Conservation (phyloP, 2,888 invertebrate genomes). For the Oxyteleia sp. region DNA sequence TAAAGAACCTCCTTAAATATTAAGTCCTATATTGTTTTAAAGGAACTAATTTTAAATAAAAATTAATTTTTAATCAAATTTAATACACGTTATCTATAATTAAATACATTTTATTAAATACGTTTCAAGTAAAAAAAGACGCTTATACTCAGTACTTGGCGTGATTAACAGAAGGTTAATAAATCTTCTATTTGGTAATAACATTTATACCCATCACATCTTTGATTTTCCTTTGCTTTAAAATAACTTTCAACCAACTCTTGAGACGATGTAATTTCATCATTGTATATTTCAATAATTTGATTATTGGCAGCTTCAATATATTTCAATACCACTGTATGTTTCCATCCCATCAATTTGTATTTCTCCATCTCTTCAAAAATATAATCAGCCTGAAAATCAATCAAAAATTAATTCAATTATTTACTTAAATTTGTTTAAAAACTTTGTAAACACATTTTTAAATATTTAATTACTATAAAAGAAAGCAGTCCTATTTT, state of each 20-base stretch:
- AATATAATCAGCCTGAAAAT: slow-evolving; percentile 33
- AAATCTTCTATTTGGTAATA: too few species aligned
- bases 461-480: neutral
- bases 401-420: neutral
- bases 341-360: slow-evolving; percentile 4
- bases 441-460: neutral
- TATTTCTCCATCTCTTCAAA: neutral
- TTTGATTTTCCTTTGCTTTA: neutral
- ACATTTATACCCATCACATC: neutral
- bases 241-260: slow-evolving; percentile 7
- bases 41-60: too few species aligned
- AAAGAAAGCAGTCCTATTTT: slow-evolving; percentile 2
- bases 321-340: neutral
- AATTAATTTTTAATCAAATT: too few species aligned
- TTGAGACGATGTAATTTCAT: neutral
- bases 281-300: neutral
- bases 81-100: too few species aligned
- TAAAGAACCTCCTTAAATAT: too few species aligned
- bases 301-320: neutral
- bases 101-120: too few species aligned
- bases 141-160: too few species aligned
- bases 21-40: too few species aligned
- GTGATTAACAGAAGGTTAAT: too few species aligned
- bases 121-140: too few species aligned
- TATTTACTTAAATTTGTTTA: too few species aligned